Conservation (phyloP, 2,113 vertebrate species). For the Ctenodactylus gundi region DNA sequence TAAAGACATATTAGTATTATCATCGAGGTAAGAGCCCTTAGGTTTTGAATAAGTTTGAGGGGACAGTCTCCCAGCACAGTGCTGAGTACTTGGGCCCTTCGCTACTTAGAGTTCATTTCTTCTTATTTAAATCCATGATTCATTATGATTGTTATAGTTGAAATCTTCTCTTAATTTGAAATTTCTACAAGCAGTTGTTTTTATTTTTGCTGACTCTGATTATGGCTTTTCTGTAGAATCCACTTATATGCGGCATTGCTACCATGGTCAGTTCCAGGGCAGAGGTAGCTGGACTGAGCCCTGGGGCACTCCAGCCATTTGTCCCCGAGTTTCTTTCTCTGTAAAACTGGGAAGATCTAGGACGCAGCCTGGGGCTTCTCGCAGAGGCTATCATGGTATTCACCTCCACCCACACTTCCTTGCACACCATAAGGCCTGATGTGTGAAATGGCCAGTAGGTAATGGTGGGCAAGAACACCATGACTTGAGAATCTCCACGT, state of each 20-base stretch:
- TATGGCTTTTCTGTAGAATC: neutral
- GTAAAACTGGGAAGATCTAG: neutral
- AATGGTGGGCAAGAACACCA: neutral
- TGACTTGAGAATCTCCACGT: neutral
- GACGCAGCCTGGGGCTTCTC: rapidly evolving
- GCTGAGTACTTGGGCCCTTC: neutral
- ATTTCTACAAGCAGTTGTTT: neutral
- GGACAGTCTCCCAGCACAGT: neutral
- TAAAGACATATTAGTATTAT: neutral
- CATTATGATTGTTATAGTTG: neutral
- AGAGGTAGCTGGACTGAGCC: neutral
- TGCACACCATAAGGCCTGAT: rapidly evolving
- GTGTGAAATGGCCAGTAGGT: neutral
- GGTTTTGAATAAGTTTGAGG: neutral
- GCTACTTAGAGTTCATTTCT: neutral
- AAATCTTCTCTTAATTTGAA: neutral
- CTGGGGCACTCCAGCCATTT: rapidly evolving
- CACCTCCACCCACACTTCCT: too few species aligned
- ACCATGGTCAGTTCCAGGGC: rapidly evolving
- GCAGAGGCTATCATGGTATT: rapidly evolving
- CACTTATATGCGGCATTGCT: rapidly evolving
- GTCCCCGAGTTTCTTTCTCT: neutral
- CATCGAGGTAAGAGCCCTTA: neutral
- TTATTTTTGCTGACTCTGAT: neutral
- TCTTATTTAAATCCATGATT: neutral